Evolutionary conservation across 2,113 vertebrate species (phyloP).

Genomic region (Pseudolaguvia tuberculata): DNA sequence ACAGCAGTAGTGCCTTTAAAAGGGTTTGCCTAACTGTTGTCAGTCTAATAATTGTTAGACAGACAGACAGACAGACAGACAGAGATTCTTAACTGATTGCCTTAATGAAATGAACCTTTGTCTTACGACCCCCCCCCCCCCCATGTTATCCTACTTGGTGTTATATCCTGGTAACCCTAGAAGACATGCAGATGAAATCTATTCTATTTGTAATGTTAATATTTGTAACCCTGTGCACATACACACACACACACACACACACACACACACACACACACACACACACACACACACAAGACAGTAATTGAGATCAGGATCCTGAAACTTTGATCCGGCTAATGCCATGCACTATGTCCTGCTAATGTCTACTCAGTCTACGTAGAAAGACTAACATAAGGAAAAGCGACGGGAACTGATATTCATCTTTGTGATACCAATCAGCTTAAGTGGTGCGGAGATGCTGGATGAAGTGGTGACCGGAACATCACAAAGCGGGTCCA

Average conservation of each 20-base stretch:
- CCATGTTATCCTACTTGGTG: not conserved
- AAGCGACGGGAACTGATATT: constrained; percentile 93
- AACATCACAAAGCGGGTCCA: constrained; percentile 86
- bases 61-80: too few species aligned
- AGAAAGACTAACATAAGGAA: constrained; percentile 76
- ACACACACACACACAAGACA: too few species aligned
- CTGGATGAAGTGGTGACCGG: constrained; percentile 82
- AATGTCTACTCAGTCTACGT: not conserved
- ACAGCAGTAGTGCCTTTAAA: too few species aligned
- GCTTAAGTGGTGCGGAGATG: constrained; percentile 85
- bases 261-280: too few species aligned
- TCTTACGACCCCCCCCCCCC: not conserved
- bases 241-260: too few species aligned
- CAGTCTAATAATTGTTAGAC: too few species aligned
- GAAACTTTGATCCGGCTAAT: not conserved
- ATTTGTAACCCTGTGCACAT: too few species aligned
- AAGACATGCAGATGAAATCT: not conserved
- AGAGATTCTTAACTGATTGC: too few species aligned
- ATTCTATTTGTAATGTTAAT: not conserved
- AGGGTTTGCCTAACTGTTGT: too few species aligned
- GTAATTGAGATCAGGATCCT: not conserved
- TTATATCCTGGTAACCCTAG: not conserved
- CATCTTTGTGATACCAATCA: constrained; percentile 97
- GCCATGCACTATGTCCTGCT: not conserved
- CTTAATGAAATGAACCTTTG: too few species aligned